Conservation (phyloP, 2,113 vertebrate genomes). For the Lycocorax pyrrhopterus region DNA sequence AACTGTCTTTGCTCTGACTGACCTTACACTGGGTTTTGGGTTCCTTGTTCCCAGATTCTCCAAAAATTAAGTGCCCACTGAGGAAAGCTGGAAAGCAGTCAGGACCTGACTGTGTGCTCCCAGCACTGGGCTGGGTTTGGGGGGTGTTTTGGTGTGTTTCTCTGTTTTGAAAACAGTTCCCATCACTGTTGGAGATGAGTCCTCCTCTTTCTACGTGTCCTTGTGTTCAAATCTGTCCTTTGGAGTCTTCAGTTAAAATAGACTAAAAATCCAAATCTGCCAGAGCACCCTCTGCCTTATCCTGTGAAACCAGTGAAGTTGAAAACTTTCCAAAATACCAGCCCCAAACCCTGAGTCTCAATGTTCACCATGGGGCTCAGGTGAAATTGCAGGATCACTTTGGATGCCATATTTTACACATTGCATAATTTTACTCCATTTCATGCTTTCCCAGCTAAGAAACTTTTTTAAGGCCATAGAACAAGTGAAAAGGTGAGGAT, state of each 20-base stretch:
- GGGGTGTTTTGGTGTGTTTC: neutral
- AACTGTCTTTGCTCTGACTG: neutral
- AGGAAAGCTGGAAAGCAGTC: neutral
- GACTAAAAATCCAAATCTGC: neutral
- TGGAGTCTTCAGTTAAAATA: neutral
- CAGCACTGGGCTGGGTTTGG: neutral
- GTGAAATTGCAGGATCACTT: neutral
- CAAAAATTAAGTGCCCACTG: neutral
- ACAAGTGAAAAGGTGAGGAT: neutral
- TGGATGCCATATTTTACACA: neutral
- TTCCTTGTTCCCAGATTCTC: neutral
- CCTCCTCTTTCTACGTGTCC: neutral
- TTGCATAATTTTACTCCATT: neutral
- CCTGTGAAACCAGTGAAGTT: neutral
- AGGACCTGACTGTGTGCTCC: neutral
- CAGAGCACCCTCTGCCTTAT: neutral
- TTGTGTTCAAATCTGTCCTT: neutral
- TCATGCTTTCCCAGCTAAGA: neutral
- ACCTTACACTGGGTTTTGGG: neutral
- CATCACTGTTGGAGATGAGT: neutral
- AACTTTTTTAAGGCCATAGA: neutral
- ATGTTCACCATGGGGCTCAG: fast-evolving
- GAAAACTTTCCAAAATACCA: neutral
- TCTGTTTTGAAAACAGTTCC: neutral
- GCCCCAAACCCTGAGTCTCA: neutral